These are phyloP conservation scores for Falco novaeseelandiae DNA, from an alignment of 2,797 vertebrate species.

Conservation along the genomic window DNA sequence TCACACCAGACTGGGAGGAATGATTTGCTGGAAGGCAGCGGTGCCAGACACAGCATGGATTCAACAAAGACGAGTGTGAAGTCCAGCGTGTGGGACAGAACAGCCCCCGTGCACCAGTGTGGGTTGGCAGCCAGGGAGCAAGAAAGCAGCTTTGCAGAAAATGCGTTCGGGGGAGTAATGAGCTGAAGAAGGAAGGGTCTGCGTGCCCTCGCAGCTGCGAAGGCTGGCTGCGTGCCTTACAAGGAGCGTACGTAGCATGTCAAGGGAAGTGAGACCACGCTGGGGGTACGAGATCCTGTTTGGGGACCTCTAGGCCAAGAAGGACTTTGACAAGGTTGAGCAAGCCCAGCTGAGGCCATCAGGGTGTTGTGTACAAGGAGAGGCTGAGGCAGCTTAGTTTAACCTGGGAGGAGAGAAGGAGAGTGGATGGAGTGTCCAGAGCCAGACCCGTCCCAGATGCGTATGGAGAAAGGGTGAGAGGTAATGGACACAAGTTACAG, in stretches of 20 bases:
- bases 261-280: background rate
- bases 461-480: background rate
- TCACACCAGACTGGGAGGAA: background rate
- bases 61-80: background rate
- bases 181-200: background rate
- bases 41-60: conserved; percentile 1
- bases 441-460: background rate
- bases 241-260: accelerated
- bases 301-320: background rate
- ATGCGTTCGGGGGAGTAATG: background rate
- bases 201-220: background rate
- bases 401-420: background rate
- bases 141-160: background rate
- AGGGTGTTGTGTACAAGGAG: background rate
- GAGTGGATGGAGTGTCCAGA: background rate
- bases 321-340: background rate
- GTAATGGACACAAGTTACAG: background rate
- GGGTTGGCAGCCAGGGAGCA: background rate
- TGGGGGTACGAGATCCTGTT: background rate
- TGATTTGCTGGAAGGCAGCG: background rate
- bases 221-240: background rate
- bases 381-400: background rate
- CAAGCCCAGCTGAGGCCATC: background rate
- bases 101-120: background rate
- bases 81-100: background rate